Base-by-base conservation (phyloP, 2,888 invertebrate genomes). In the Agonopterix arenella region DNA sequence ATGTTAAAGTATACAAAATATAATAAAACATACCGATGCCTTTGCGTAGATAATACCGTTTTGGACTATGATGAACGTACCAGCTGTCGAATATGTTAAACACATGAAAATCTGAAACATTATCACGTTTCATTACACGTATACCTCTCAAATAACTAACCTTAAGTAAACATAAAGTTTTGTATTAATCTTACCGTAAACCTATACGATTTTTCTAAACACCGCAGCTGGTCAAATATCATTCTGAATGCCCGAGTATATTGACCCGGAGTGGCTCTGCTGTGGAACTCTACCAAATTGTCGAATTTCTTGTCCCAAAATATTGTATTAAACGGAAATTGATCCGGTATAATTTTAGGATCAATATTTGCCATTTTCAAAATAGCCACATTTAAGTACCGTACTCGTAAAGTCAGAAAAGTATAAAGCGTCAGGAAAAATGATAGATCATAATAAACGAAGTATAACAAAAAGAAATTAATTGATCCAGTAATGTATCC, bases 341-440 rank as follows among this genome's bases (percentile, higher is more conserved):
- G 64, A n/a, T 68, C 64, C 0, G 77, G 74, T 44, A 84, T 59
- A 47, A 76, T 73, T 2, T 70, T 59, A 4, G 65, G 50, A 10
- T 78, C 69, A 41, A 81, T 60, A 0, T 73, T 60, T 1, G 70
- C 68, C 1, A 60, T 51, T 57, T 79, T 82, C 50, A 80, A 66
- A 44, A 85, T 57, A 11, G 80, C 72, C 0, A 79, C 63, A 50
- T 84, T 85, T 3, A 85, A 49, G 40, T 76, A 84, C 18, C 71
- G 66, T n/a, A 65, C 58, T 56, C 84, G 68, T 38, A 73, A 50
- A 2, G 66, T 62, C 5, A 78, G 46, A 38, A 69, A 73, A 0
- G 59, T 56, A 44, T 53, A 67, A 11, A 63, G 56, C 4, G 60
- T 58, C 2, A 73, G 11, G 3, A 68, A 60, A 37, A 76, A 68